Conservation (phyloP, 2,888 invertebrate genomes). For the Cosmorhoe ocellata region DNA sequence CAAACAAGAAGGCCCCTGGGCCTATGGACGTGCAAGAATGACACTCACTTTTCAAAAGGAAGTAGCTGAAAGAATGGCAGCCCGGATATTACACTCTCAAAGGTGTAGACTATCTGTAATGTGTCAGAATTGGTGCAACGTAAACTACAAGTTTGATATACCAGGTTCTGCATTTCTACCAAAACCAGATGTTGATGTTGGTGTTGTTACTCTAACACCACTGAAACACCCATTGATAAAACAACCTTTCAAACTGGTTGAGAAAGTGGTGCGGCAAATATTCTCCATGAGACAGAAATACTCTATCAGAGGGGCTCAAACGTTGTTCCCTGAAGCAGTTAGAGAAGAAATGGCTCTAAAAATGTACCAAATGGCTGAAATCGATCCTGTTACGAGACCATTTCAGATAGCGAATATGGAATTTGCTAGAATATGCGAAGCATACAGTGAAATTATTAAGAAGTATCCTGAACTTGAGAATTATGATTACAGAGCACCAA, state of each 20-base stretch:
- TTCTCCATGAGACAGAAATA: constrained; percentile 95
- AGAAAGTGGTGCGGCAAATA: constrained; percentile 93
- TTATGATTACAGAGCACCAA: constrained; percentile 87
- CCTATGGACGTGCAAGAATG: constrained; percentile 91
- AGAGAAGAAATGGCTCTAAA: constrained; percentile 85
- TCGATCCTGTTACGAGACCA: constrained; percentile 87
- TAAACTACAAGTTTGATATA: constrained; percentile 92
- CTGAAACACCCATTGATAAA: constrained; percentile 87
- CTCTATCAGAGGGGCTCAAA: constrained; percentile 85
- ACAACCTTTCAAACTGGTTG: constrained; percentile 91
- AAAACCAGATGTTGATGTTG: constrained; percentile 97
- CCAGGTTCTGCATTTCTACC: constrained; percentile 96
- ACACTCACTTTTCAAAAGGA: constrained; percentile 99
- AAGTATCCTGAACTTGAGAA: constrained; percentile 84
- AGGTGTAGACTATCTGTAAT: constrained; percentile 96
- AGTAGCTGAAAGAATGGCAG: constrained; percentile 96
- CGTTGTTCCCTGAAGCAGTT: constrained; percentile 88
- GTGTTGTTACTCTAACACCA: constrained; percentile 94
- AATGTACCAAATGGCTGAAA: constrained; percentile 87
- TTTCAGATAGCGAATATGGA: constrained; percentile 90
- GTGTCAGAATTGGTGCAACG: constrained; percentile 95
- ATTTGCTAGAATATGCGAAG: constrained; percentile 88
- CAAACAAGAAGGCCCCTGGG: constrained; percentile 88
- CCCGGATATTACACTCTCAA: constrained; percentile 85
- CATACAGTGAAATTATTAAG: constrained; percentile 88